A percentile compares a stretch with the other conserved stretches of the same genome.
Evolutionary conservation across 1,140 invertebrate genomes (phyloP).

Genomic region (Pentalonia nigronervosa): DNA sequence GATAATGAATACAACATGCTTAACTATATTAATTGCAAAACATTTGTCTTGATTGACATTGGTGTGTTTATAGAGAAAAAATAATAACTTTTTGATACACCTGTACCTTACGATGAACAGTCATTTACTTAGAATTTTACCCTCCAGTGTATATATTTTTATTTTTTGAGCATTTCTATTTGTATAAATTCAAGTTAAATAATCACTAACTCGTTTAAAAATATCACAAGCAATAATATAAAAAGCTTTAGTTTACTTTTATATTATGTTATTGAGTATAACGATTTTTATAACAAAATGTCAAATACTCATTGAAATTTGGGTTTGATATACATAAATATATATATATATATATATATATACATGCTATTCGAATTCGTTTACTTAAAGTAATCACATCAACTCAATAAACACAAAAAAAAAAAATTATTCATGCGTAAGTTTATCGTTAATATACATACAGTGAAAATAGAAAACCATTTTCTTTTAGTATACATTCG

Average conservation of each 20-base stretch:
- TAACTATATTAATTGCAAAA: neutral
- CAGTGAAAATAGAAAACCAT: neutral
- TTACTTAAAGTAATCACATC: neutral
- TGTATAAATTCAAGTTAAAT: neutral
- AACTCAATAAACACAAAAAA: neutral
- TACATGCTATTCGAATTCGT: neutral
- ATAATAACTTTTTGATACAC: neutral
- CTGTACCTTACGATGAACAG: neutral
- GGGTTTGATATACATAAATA: neutral
- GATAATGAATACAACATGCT: neutral
- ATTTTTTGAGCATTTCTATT: neutral
- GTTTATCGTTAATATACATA: neutral
- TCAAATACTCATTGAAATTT: neutral
- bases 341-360: neutral
- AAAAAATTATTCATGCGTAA: neutral
- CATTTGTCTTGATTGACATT: neutral
- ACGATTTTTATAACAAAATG: neutral
- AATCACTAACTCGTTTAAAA: neutral
- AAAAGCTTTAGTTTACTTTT: neutral
- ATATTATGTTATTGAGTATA: neutral
- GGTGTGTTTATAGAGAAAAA: neutral
- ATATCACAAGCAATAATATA: neutral
- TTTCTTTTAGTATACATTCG: neutral
- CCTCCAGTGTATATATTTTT: neutral
- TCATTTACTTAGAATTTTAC: neutral